phyloP scores from a whole-genome alignment of 35 echinoderm and acorn worm genomes.

The Chiridota heheva region DNA sequence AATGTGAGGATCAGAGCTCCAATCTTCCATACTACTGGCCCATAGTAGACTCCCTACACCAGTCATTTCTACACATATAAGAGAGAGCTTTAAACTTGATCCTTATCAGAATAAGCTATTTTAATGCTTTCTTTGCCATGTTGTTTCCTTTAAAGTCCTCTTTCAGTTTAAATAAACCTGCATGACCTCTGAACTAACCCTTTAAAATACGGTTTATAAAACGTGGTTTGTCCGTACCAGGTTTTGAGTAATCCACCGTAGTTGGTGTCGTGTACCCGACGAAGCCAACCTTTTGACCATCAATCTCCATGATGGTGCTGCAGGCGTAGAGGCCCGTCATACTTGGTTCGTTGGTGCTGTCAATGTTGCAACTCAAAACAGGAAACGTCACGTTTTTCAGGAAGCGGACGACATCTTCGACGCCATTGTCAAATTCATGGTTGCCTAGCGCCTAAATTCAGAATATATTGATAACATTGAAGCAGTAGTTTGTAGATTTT shows the following conservation, averaged over 20 bases:
- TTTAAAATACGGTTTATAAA: background rate
- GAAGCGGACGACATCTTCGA: slow-evolving; percentile 53
- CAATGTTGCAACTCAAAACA: slow-evolving; percentile 69
- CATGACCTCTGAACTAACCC: no score
- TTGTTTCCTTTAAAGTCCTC: no score
- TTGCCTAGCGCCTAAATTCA: slow-evolving; percentile 77
- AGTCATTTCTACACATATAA: no score
- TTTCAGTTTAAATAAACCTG: no score
- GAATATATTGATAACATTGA: no score
- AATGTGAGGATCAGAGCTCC: no score
- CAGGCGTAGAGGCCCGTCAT: slow-evolving; percentile 59
- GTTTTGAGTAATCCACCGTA: slow-evolving; percentile 45
- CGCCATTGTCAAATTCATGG: slow-evolving; percentile 89
- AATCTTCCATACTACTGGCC: background rate
- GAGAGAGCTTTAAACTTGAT: no score
- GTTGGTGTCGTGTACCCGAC: slow-evolving; percentile 63
- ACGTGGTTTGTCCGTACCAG: slow-evolving; percentile 35
- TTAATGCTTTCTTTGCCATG: no score
- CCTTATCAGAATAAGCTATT: background rate
- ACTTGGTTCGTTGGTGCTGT: slow-evolving; percentile 51
- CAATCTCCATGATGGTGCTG: slow-evolving; percentile 31
- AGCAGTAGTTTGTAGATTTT: no score
- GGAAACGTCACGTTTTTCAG: slow-evolving; percentile 75
- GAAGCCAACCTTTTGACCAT: slow-evolving; percentile 50
- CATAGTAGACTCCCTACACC: no score